Evolutionary conservation across 1,140 invertebrate species (phyloP), one percentile per base, ranked within the genome.

Genomic region (Drosophila aff.): DNA sequence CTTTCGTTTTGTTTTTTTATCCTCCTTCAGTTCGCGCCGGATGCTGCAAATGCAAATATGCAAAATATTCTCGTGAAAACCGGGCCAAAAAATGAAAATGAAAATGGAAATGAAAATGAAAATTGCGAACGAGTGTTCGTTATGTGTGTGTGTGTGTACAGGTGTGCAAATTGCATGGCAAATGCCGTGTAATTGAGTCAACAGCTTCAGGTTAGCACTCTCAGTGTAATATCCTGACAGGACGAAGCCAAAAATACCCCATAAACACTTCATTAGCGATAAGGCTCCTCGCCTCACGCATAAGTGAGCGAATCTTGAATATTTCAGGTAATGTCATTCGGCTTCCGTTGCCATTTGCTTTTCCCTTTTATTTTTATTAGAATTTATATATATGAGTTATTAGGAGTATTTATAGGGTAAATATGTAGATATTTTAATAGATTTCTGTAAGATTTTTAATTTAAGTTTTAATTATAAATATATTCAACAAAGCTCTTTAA

Each of bases 31-130:
- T 18, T 82, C 61, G 78, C 79, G 67, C 81, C 85, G 85, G 85
- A 85, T 91, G 85, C 85, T 90, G 85, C 82, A 90, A 90, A 90
- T 90, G 85, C 86, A 90, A 90, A 66, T 44, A 85, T 57, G 53
- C 53, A 57, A 57, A 86, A 74, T 90, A 85, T 90, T 90, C 81
- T 67, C 43, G 52, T 90, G 71, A 90, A 89, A 90, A 89, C 64
- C 76, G 64, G 58, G 50, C 38, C 55, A 73, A 52, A 58, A 38
- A 36, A 41, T n/a, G 16, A 41, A 41, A 49, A 73, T 44, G 36
- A 65, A 66, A 71, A 49, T 49, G 46, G 40, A 81, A 84, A 84
- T 85, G 69, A 69, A 84, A 85, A 84, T 85, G 82, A 81, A 90
- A 84, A 89, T 87, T 78, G 81, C 55, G 46, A 61, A 59, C 40